Evolutionary conservation across 1,140 invertebrate genomes (phyloP).

Genomic region (Achatina immaculata): DNA sequence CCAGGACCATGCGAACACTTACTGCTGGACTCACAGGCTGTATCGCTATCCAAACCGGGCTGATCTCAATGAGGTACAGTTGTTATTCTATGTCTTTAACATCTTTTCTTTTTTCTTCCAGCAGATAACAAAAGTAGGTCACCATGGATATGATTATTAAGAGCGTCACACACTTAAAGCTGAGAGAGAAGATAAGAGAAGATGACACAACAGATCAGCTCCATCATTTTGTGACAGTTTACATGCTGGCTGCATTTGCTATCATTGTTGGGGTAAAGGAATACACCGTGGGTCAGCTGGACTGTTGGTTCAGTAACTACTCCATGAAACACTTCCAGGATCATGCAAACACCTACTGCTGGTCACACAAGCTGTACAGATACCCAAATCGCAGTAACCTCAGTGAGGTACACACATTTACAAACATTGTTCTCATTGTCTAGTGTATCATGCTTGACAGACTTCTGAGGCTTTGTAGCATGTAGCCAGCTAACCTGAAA

Average conservation of each 20-base stretch:
- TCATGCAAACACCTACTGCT: constrained; percentile 39
- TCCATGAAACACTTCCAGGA: constrained; percentile 32
- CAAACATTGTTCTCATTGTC: not conserved
- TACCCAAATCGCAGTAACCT: constrained; percentile 30
- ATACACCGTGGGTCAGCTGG: constrained; percentile 91
- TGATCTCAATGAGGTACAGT: constrained; percentile 8
- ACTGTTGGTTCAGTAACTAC: constrained; percentile 74
- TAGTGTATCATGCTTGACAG: not conserved
- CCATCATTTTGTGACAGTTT: constrained; percentile 73
- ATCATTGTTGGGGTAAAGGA: constrained; percentile 87
- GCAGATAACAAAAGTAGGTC: not conserved
- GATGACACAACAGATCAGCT: constrained; percentile 53
- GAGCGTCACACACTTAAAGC: constrained; percentile 17
- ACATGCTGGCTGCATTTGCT: constrained; percentile 84
- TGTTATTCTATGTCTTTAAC: not conserved
- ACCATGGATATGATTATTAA: constrained; percentile 28
- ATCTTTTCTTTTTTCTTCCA: constrained; percentile 14
- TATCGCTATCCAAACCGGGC: constrained; percentile 22
- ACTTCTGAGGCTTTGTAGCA: not conserved
- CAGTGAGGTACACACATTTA: constrained; percentile 16
- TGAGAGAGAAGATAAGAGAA: constrained; percentile 32
- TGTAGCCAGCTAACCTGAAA: no score
- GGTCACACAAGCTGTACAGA: constrained; percentile 38
- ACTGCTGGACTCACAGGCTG: constrained; percentile 35
- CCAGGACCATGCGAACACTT: constrained; percentile 36